A percentile compares a stretch with the other conserved stretches of the same genome.
Evolutionary conservation across 2,888 invertebrate species (phyloP).

Genomic region (Rotaria magnacalcarata): DNA sequence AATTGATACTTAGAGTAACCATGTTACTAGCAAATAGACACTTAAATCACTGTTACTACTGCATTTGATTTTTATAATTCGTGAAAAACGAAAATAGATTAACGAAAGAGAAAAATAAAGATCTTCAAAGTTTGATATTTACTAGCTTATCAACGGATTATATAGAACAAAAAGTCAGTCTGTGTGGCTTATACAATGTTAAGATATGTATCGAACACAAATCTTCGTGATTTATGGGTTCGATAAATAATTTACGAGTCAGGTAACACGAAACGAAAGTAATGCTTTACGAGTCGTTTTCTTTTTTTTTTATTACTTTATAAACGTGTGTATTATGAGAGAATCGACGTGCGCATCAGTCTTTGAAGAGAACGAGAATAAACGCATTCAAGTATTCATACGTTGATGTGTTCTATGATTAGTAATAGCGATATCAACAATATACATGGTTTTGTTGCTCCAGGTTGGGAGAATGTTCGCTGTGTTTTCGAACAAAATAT

Average conservation of each 20-base stretch:
- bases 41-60: too few relatives aligned
- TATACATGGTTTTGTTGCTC: neutral
- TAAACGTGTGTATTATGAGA: neutral
- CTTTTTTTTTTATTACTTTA: neutral
- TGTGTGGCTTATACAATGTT: too few relatives aligned
- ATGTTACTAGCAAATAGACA: too few relatives aligned
- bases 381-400: neutral
- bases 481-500: neutral
- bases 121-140: too few relatives aligned
- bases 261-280: neutral
- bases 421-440: neutral
- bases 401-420: neutral
- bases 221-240: neutral
- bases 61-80: too few relatives aligned
- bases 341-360: neutral
- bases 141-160: too few relatives aligned
- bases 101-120: too few relatives aligned
- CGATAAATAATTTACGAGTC: neutral
- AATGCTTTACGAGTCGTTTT: neutral
- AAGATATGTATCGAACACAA: too few relatives aligned
- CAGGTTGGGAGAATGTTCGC: neutral
- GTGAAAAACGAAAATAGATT: too few relatives aligned
- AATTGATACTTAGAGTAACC: too few relatives aligned
- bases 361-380: too few relatives aligned
- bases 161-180: too few relatives aligned